A percentile compares a stretch with the other conserved stretches of the same genome.
These are phyloP conservation scores for Apotomis turbidana DNA, from an alignment of 2,888 invertebrate species.

Conservation along the genomic window DNA sequence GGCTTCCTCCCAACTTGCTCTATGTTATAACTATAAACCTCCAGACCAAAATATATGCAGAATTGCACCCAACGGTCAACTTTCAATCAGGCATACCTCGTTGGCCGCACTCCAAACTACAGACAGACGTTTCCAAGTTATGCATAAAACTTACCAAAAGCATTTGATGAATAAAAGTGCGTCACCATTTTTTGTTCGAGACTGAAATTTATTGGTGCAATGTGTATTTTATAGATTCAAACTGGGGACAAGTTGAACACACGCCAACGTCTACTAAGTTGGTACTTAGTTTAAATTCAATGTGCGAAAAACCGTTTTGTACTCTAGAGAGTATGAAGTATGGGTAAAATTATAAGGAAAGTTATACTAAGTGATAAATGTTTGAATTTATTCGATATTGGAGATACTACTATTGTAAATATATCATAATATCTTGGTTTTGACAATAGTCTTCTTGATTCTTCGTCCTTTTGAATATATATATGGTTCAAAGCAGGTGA, in stretches of 20 bases:
- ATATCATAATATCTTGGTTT: too few relatives aligned
- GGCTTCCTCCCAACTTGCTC: neutral
- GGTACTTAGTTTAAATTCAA: constrained; percentile 53
- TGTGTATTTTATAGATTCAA: constrained; percentile 61
- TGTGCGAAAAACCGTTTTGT: constrained; percentile 53
- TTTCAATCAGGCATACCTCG: constrained; percentile 52
- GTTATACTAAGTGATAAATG: constrained; percentile 7
- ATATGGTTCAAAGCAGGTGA: too few relatives aligned
- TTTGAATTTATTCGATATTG: neutral
- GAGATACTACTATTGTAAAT: too few relatives aligned
- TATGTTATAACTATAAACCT: neutral
- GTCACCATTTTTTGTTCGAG: constrained; percentile 56
- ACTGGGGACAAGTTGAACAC: constrained; percentile 55
- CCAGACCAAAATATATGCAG: constrained; percentile 19
- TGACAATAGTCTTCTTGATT: too few relatives aligned
- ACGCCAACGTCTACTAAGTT: constrained; percentile 64
- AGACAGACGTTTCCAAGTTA: constrained; percentile 69
- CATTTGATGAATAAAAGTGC: constrained; percentile 67
- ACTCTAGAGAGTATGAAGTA: constrained; percentile 6
- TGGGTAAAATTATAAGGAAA: constrained; percentile 8
- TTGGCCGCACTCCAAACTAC: constrained; percentile 63
- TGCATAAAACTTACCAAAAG: constrained; percentile 66
- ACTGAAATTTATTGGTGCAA: constrained; percentile 64
- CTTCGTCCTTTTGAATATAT: too few relatives aligned
- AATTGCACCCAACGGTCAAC: constrained; percentile 33